A percentile compares a stretch with the other conserved stretches of the same genome.
Conservation (phyloP, 2,797 vertebrate species). For the Gallinago solitaria region DNA sequence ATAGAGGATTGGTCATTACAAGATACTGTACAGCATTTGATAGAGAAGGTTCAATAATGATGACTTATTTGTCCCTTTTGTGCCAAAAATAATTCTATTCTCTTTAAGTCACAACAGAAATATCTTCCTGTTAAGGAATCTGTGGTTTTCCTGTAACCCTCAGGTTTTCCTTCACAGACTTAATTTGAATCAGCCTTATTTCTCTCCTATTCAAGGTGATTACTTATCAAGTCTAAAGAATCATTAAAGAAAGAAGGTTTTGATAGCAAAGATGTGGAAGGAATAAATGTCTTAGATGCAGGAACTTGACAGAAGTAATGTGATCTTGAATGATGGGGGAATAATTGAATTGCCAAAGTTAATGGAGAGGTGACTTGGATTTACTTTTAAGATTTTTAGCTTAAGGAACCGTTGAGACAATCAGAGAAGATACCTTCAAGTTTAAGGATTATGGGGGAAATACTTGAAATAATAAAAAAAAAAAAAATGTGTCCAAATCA, state of each 20-base stretch:
- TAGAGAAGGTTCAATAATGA: not conserved
- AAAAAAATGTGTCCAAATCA: not conserved
- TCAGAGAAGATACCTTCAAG: not conserved
- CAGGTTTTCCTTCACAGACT: not conserved
- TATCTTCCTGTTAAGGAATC: not conserved
- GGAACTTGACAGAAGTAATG: not conserved
- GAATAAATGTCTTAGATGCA: not conserved
- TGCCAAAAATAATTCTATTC: not conserved
- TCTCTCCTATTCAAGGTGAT: not conserved
- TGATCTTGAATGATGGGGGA: not conserved
- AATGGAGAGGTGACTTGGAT: not conserved
- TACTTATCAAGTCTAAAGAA: not conserved
- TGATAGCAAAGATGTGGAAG: not conserved
- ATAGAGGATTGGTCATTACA: not conserved
- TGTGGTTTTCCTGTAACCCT: conserved; percentile 12
- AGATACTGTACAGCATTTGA: not conserved
- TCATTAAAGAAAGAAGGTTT: not conserved
- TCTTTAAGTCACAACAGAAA: not conserved
- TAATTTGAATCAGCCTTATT: not conserved
- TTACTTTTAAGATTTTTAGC: not conserved
- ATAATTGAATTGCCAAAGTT: not conserved
- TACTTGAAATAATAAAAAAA: not conserved
- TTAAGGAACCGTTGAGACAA: not conserved
- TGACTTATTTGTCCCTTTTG: not conserved
- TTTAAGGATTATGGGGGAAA: not conserved